Evolutionary conservation across 2,113 vertebrate species (phyloP), one percentile per base, ranked within the genome.

Genomic region (Chaetura pelagica): DNA sequence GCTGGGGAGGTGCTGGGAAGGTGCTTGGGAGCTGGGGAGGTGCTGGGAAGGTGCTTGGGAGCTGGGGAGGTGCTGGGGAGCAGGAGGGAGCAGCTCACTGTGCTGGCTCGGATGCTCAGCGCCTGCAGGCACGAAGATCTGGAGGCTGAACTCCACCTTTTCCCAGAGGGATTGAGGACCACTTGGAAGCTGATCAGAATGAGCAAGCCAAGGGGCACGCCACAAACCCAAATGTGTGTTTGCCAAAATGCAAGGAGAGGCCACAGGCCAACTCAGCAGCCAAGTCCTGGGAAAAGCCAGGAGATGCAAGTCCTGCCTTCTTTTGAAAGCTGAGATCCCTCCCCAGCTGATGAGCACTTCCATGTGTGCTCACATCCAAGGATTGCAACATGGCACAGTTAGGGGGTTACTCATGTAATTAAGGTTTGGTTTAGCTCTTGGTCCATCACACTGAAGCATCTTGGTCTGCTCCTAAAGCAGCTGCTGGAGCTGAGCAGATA

Each of bases 201-300:
- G 23, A 46, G 32, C 1, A 4, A 63, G 72, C 38, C 68, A 35
- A 69, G 3, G 12, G 44, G 72, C n/a, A n/a, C n/a, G n/a, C n/a
- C n/a, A n/a, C n/a, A n/a, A n/a, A n/a, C n/a, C n/a, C n/a, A n/a
- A n/a, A n/a, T n/a, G n/a, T n/a, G n/a, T 71, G 27, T 34, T 24
- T 57, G 23, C 64, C 26, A 38, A 38, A 34, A 35, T 0, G 2
- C 34, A 29, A 63, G 44, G 64, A 29, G 11, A 27, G 67, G 38
- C 30, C 4, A 3, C 48, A 21, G 38, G 22, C 30, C 9, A 4
- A 16, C 4, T 1, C 22, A 21, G 12, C 1, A 7, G 48, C 32
- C 20, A 19, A 30, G 18, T 55, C n/a, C 16, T 66, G 67, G 57
- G 16, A 21, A 61, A 72, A 34, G 5, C 38, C 15, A 15, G n/a